Evolutionary conservation across 1,140 invertebrate genomes (phyloP).

Genomic region (Drosophila melanica): DNA sequence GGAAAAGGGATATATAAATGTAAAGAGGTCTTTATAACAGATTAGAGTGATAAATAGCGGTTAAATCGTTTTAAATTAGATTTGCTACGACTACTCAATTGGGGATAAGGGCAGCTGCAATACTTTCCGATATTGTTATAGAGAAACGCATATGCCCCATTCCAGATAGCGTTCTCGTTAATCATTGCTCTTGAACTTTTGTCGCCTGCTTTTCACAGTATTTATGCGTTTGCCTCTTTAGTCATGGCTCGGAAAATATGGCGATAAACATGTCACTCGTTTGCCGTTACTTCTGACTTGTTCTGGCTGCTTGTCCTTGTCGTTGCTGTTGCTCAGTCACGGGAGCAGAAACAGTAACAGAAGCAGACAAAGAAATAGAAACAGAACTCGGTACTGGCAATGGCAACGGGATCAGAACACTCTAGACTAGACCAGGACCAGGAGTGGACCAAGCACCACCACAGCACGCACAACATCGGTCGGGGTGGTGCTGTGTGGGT

Average conservation of each 20-base stretch:
- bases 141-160: not conserved
- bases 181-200: conserved; percentile 56
- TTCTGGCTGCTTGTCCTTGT: conserved; percentile 1
- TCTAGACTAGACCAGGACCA: conserved; percentile 2
- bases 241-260: conserved; percentile 78
- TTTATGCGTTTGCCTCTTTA: conserved; percentile 78
- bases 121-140: too few relatives aligned
- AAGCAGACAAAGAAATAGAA: not conserved
- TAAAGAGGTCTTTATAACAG: too few relatives aligned
- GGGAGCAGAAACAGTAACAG: conserved; percentile 6
- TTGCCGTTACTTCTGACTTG: conserved; percentile 45
- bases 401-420: conserved; percentile 17
- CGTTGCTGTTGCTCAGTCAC: conserved; percentile 13
- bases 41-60: not conserved
- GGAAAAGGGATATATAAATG: too few relatives aligned
- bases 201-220: conserved; percentile 71
- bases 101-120: too few relatives aligned
- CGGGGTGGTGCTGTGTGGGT: not conserved
- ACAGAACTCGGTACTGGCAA: conserved; percentile 1
- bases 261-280: conserved; percentile 75
- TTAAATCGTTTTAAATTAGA: not conserved
- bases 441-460: conserved; percentile 6
- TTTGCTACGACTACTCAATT: not conserved
- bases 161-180: conserved; percentile 26
- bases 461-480: conserved; percentile 18